Conservation (phyloP, 2,113 vertebrate species). For the Catharus minimus region DNA sequence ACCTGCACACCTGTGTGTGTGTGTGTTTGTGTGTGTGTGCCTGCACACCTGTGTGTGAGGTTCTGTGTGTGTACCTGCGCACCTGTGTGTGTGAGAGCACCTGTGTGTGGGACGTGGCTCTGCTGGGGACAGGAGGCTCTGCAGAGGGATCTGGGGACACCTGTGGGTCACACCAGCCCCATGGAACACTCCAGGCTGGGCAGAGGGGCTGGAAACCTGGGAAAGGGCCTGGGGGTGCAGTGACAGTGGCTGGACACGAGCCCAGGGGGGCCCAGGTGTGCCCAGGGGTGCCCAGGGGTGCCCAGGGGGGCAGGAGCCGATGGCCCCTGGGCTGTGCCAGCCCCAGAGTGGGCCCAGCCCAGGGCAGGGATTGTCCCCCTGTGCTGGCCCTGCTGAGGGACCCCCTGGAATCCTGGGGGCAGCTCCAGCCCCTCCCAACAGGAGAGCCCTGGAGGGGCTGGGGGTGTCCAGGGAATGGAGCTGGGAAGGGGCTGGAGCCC, state of each 20-base stretch:
- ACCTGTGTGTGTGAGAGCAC: too few relatives aligned
- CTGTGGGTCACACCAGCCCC: background rate
- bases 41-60: background rate
- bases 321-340: too few relatives aligned
- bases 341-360: too few relatives aligned
- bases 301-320: background rate
- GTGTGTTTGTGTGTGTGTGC: too few relatives aligned
- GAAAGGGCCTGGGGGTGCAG: background rate
- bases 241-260: accelerated
- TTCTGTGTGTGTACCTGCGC: accelerated
- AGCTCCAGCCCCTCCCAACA: too few relatives aligned
- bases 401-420: too few relatives aligned
- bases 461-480: background rate
- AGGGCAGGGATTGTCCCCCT: background rate
- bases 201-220: background rate
- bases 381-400: background rate
- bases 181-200: background rate
- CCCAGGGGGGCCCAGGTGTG: background rate
- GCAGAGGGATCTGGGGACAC: background rate
- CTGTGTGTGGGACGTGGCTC: background rate
- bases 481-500: background rate
- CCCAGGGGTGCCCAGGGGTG: background rate
- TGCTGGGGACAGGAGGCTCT: background rate
- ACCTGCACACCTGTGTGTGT: background rate
- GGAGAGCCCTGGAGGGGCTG: background rate